phyloP scores from a whole-genome alignment of 2,888 invertebrate species.

The Mellilla xanthometata region DNA sequence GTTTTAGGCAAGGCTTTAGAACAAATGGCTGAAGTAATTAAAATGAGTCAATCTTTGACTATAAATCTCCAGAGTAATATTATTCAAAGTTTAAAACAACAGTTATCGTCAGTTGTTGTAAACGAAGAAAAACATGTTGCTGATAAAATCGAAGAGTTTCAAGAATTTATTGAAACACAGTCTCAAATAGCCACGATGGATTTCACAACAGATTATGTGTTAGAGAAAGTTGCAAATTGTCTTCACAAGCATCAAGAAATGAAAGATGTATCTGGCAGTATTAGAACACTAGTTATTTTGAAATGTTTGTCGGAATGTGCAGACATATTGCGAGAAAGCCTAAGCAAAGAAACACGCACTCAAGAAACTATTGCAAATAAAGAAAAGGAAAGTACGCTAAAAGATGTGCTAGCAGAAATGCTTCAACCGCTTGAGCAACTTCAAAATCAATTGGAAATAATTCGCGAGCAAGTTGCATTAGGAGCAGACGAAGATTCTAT shows the following conservation, averaged over 20 bases:
- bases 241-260: conserved; percentile 56
- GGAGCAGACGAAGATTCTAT: conserved; percentile 53
- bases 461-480: conserved; percentile 57
- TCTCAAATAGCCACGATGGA: conserved; percentile 27
- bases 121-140: conserved; percentile 35
- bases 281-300: conserved; percentile 56
- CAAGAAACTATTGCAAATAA: conserved; percentile 34
- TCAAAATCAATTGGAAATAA: conserved; percentile 52
- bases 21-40: conserved; percentile 34
- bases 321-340: conserved; percentile 46
- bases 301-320: conserved; percentile 66
- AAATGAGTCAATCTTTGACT: conserved; percentile 40
- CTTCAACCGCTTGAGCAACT: conserved; percentile 56
- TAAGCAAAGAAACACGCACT: conserved; percentile 15
- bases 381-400: conserved; percentile 43
- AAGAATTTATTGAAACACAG: conserved; percentile 37
- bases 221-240: conserved; percentile 44
- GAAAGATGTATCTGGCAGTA: conserved; percentile 52
- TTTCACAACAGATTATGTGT: conserved; percentile 31
- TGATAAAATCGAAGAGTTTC: conserved; percentile 44
- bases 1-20: conserved; percentile 36
- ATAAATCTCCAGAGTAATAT: conserved; percentile 37
- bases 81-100: conserved; percentile 43
- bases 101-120: conserved; percentile 5
- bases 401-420: conserved; percentile 54